Conservation (phyloP, 2,888 invertebrate species). For the Atethmia centrago region DNA sequence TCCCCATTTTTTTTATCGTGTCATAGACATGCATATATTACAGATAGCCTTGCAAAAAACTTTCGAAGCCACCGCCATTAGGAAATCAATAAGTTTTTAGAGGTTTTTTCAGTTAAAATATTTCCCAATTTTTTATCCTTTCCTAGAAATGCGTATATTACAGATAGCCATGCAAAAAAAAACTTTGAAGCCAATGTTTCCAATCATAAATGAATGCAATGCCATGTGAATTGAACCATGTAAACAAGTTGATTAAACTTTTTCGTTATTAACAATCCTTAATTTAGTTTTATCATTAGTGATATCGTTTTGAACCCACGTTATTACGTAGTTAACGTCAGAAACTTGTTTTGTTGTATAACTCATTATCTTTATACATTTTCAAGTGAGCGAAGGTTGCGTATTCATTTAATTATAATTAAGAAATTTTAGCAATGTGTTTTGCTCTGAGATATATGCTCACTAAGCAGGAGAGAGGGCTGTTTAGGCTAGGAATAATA, state of each 20-base stretch:
- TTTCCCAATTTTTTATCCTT: too few relatives aligned
- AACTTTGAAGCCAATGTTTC: background rate
- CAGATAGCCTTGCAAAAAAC: too few relatives aligned
- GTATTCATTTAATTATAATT: background rate
- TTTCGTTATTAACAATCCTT: too few relatives aligned
- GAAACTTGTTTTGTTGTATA: slow-evolving; percentile 27
- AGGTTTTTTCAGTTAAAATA: too few relatives aligned
- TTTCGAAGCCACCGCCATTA: too few relatives aligned
- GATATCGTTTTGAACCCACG: background rate
- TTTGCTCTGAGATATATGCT: background rate
- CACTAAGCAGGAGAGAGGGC: background rate
- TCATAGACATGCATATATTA: background rate
- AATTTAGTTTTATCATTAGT: slow-evolving; percentile 13
- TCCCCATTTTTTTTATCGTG: too few relatives aligned
- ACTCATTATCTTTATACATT: slow-evolving; percentile 22
- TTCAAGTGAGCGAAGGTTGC: slow-evolving; percentile 31
- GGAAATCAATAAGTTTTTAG: too few relatives aligned
- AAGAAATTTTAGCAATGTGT: background rate
- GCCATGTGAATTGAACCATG: background rate
- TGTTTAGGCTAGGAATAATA: background rate
- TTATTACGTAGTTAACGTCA: slow-evolving; percentile 2
- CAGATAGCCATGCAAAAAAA: too few relatives aligned
- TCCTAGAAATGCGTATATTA: too few relatives aligned
- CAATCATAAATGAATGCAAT: too few relatives aligned
- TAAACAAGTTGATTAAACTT: slow-evolving; percentile 19